These are phyloP conservation scores for Mellivora capensis DNA, from an alignment of 2,113 vertebrate species.

Conservation along the genomic window DNA sequence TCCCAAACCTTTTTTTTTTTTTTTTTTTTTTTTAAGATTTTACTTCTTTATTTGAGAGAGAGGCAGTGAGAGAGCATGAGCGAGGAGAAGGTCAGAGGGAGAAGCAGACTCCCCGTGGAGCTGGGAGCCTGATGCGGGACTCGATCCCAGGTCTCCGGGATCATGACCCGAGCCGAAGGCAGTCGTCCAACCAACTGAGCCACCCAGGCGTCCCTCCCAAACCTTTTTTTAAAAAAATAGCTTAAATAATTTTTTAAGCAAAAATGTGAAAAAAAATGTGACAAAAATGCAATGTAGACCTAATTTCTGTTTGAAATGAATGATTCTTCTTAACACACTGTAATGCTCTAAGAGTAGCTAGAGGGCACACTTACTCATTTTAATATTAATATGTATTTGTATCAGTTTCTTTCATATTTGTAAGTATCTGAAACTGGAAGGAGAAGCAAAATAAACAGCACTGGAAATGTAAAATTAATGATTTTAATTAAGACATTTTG, in stretches of 20 bases:
- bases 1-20: not conserved
- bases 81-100: too few relatives aligned
- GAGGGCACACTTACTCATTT: not conserved
- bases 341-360: not conserved
- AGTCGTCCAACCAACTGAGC: too few relatives aligned
- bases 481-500: not conserved
- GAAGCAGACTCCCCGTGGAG: too few relatives aligned
- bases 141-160: too few relatives aligned
- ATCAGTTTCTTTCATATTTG: not conserved
- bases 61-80: too few relatives aligned
- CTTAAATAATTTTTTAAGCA: not conserved
- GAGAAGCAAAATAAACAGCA: not conserved
- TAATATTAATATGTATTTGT: not conserved
- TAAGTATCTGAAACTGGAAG: not conserved
- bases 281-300: not conserved
- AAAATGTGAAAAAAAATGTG: not conserved
- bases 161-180: too few relatives aligned
- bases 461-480: not conserved
- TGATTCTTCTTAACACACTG: not conserved
- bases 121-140: too few relatives aligned
- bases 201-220: too few relatives aligned
- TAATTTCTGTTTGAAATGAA: not conserved
- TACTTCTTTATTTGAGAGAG: too few relatives aligned
- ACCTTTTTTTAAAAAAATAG: not conserved
- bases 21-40: rapidly evolving